Base-by-base conservation (phyloP, 2,113 vertebrate species). In the Polypterus senegalus region DNA sequence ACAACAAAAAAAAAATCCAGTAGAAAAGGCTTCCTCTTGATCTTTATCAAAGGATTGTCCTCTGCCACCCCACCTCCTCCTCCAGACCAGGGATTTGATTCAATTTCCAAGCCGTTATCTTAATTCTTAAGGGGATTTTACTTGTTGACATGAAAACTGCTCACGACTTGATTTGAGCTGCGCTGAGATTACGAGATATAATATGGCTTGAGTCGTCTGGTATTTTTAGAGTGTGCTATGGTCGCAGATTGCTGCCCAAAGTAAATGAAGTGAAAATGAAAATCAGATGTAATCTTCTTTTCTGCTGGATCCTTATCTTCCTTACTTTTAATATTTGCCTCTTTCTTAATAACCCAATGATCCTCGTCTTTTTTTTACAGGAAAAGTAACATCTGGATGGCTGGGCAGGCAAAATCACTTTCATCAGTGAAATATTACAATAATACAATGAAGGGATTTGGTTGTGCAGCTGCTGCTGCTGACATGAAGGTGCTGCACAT, bases 61-160 rank as follows among this genome's bases (percentile, higher is more conserved):
- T 73, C 76, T 73, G 27, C 27, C 27, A 27, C 27, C 27, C 27
- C 27, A 27, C 27, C 27, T 27, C 27, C 27, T 27, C 27, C 27
- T 27, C 27, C 27, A 27, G 27, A 27, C 27, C 27, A 27, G 79
- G 81, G 77, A 79, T 80, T 80, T 81, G 75, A 81, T 82, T 79
- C 74, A 66, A 73, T 73, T 73, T 72, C 66, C 71, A 74, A 79
- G 76, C 69, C 69, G 75, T 76, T 74, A 48, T 57, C 74, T 80
- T 79, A 76, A 78, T 78, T 80, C 77, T 45, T 78, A 76, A 80
- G 75, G 71, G 75, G 79, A 79, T 83, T 83, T 76, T 74, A 75
- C 73, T 70, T 46, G 59, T 43, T 9, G 54, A 62, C 61, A 46
- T 62, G 53, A n/a, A 56, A 70, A 73, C 73, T 65, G 67, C 71